Base-by-base conservation (phyloP, 1,140 invertebrate genomes). In the Drosophila simulans region DNA sequence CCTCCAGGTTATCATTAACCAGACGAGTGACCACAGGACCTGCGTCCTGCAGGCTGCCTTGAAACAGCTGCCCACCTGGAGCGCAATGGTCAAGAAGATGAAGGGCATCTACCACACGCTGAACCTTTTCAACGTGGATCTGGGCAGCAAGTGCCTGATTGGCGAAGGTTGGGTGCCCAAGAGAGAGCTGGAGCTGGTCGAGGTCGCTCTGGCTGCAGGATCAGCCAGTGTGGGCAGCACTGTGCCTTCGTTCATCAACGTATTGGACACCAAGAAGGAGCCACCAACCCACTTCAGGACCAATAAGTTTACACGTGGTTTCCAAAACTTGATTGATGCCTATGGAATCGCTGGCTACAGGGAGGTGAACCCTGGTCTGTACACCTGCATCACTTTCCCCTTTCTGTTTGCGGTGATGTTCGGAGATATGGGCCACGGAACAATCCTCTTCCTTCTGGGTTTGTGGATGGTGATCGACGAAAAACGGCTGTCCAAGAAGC, bases 91-190 rank as follows among this genome's bases (percentile, higher is more conserved):
- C 1, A 85, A 88, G 62, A 99, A 99, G 93, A 96, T 96, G 95
- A 98, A 97, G 92, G 97, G 97, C 10, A 97, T 98, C 75, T 98
- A 98, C 91, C 96, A 97, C 89, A 97, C 96, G 0, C 93, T 98
- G 57, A 98, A 98, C 91, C 92, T 97, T 71, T 97, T 98, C 93
- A 97, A 97, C 86, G 95, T 97, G 94, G 97, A 97, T 85, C 95
- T 97, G 22, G 97, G 96, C 39, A 97, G 98, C 92, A 97, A 97
- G 81, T 99, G 98, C 93, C 93, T 99, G 27, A 98, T 99, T 76
- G 98, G 97, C 12, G 98, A 99, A 93, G 98, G 97, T 92, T 99
- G 98, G 98, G 97, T 98, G 72, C 97, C 98, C 0, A 95, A 95
- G 5, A 93, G 95, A 43, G 97, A 99, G 79, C 93, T 99, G 34